These are phyloP conservation scores for Athalia cordata DNA, from an alignment of 2,888 invertebrate species.

Conservation along the genomic window DNA sequence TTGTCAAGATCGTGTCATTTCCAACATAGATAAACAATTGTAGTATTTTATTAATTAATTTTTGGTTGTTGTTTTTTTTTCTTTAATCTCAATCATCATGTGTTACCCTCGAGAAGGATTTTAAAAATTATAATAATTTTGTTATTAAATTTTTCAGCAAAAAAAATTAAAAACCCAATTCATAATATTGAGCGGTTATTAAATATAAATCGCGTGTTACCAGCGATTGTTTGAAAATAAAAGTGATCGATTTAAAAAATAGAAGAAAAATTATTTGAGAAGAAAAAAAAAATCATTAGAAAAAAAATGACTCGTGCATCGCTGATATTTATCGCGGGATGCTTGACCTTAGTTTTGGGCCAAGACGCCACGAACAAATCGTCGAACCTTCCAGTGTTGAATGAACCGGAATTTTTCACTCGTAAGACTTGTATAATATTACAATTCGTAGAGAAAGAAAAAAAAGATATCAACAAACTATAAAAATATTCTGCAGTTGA, in stretches of 20 bases:
- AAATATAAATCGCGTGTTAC: no score
- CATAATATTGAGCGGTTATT: no score
- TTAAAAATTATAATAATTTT: no score
- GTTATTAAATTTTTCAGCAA: no score
- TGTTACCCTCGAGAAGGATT: no score
- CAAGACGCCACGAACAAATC: slow-evolving; percentile 47
- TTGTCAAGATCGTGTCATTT: neutral
- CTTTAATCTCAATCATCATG: no score
- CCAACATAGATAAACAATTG: neutral
- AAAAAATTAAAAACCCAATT: no score
- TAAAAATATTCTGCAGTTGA: neutral
- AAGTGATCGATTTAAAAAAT: no score
- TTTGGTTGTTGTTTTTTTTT: no score
- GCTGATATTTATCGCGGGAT: slow-evolving; percentile 18
- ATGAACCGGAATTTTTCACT: slow-evolving; percentile 67
- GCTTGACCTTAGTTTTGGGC: neutral
- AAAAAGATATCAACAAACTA: neutral
- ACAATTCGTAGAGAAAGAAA: neutral
- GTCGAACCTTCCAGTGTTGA: slow-evolving; percentile 51
- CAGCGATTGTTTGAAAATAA: no score
- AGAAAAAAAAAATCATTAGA: neutral
- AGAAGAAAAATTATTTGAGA: neutral
- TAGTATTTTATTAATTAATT: no score
- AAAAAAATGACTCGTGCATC: slow-evolving; percentile 13
- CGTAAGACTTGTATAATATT: slow-evolving; percentile 62